Conservation (phyloP, 2,888 invertebrate species). For the Lucinisca nassula region DNA sequence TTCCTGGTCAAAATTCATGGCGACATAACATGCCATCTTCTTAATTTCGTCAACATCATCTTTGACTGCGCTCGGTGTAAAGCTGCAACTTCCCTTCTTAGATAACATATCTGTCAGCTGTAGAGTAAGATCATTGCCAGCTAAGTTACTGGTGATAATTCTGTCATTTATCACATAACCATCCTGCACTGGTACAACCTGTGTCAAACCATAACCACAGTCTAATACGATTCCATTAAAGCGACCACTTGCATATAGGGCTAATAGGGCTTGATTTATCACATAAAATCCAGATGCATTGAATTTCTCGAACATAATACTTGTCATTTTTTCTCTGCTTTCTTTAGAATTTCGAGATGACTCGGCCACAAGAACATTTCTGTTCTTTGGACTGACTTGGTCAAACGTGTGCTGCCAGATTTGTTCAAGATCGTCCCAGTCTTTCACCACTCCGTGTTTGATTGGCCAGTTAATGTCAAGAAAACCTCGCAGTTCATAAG, state of each 20-base stretch:
- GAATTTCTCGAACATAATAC: neutral
- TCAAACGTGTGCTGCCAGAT: neutral
- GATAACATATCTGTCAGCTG: neutral
- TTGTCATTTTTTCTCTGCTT: neutral
- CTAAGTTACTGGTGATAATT: neutral
- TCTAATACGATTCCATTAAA: neutral
- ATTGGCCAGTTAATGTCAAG: neutral
- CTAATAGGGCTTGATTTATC: neutral
- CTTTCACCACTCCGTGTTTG: neutral
- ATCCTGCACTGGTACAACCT: neutral
- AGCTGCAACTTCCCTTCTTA: neutral
- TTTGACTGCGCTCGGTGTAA: neutral
- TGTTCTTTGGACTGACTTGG: neutral
- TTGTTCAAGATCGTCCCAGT: neutral
- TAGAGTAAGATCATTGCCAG: neutral
- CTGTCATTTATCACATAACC: neutral
- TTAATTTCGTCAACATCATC: neutral
- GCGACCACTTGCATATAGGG: neutral
- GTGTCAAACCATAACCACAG: neutral
- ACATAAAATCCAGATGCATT: neutral
- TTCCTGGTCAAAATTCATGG: neutral
- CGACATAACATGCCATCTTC: neutral
- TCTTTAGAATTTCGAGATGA: neutral
- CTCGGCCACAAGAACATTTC: neutral
- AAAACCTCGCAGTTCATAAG: neutral